Base-by-base conservation (phyloP, 2,888 invertebrate genomes). In the Ophion ventricosus region DNA sequence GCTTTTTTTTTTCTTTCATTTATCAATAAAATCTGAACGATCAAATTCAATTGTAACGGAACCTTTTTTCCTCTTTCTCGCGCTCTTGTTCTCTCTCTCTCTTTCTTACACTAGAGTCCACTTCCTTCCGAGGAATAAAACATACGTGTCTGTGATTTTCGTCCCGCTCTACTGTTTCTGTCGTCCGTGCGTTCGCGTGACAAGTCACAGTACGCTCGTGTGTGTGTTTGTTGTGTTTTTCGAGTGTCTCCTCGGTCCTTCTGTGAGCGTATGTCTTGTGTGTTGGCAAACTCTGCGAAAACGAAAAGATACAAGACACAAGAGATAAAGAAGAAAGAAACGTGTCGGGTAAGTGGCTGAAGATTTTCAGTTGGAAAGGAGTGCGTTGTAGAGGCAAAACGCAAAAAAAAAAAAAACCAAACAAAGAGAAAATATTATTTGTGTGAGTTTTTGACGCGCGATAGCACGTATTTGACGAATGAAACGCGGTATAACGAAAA, bases 41-140 rank as follows among this genome's bases (percentile, higher is more conserved):
- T 93, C 93, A 93, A 93, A 93, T 93, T 93, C 93, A 93, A 93
- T 93, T 92, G 90, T 90, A 93, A 93, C 92, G 91, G 91, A 92
- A 92, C 89, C 72, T 87, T 90, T 70, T 80, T 73, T 82, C 78
- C 63, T 80, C 20, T 64, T 17, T 49, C 14, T 43, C 14, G 1
- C 2, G 4, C 11, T 14, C 14, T 43, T 2, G 10, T 11, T 43
- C 11, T 43, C 43, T 49, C 35, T 35, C 35, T 49, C 17, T 49
- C 14, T 43, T 4, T 49, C 49, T 49, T 49, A 49, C 54, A 88
- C 90, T 90, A 91, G 90, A 84, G 90, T 92, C 88, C 91, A 91
- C 90, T 92, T 70, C 91, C 90, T 90, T 87, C 84, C 59, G 78
- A 59, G 77, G 63, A 80, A 77, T 57, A 72, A 54, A 49, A 20